A percentile compares a stretch with the other conserved stretches of the same genome.
phyloP scores from a whole-genome alignment of 1,140 invertebrate genomes.

The Aphis gossypii region DNA sequence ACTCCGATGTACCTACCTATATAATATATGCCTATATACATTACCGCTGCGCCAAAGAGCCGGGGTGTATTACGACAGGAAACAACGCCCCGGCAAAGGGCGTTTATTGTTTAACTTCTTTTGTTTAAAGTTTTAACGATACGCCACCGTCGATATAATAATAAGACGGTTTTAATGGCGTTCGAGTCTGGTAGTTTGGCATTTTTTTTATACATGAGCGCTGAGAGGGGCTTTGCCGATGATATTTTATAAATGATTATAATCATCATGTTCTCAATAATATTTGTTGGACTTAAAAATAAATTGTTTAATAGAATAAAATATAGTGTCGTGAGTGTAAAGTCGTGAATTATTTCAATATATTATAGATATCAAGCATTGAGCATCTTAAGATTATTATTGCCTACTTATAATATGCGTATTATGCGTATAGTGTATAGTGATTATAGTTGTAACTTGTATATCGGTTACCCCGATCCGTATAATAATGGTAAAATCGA shows the following conservation, averaged over 20 bases:
- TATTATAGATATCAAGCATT: background rate
- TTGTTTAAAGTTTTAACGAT: conserved; percentile 36
- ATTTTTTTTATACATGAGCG: background rate
- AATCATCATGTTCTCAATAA: background rate
- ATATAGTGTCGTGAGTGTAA: background rate
- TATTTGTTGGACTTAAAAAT: background rate
- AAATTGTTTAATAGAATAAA: background rate
- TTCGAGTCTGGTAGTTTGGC: background rate
- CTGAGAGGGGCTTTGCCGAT: background rate
- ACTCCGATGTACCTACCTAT: background rate
- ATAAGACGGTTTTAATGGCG: conserved; percentile 7
- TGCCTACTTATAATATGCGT: no score
- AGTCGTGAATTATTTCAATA: background rate
- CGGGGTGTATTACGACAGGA: background rate
- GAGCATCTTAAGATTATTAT: background rate
- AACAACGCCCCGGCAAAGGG: background rate
- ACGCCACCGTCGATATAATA: conserved; percentile 9
- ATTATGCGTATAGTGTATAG: no score
- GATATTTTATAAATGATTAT: background rate
- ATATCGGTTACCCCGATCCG: background rate
- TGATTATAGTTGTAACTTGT: background rate
- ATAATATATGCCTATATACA: background rate
- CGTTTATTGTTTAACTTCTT: conserved; percentile 22
- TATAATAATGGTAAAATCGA: background rate
- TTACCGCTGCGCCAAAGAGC: background rate